Conservation (phyloP, 2,888 invertebrate genomes). For the Drosophila rubida region DNA sequence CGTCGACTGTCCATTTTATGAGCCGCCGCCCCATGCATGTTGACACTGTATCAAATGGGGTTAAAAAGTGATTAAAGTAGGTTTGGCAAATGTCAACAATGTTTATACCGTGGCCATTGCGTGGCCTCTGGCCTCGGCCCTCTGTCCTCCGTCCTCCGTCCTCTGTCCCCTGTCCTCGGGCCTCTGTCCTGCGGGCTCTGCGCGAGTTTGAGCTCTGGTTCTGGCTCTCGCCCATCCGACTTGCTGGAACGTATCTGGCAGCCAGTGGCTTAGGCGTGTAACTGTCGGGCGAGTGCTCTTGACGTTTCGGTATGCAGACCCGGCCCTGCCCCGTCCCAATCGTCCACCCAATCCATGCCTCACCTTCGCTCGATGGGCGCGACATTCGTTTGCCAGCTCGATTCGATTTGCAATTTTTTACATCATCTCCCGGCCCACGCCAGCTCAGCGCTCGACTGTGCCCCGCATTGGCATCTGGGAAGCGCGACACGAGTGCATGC, state of each 20-base stretch:
- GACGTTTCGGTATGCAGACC: slow-evolving; percentile 73
- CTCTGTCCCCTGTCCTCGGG: too few relatives aligned
- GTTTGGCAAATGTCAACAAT: slow-evolving; percentile 83
- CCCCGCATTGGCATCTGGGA: background rate
- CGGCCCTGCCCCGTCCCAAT: background rate
- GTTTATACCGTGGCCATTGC: slow-evolving; percentile 74
- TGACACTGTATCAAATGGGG: slow-evolving; percentile 84
- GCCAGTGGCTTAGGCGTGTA: slow-evolving; percentile 67
- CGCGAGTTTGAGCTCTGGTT: background rate
- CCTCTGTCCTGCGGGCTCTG: slow-evolving; percentile 32
- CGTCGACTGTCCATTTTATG: slow-evolving; percentile 73
- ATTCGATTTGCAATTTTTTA: slow-evolving; percentile 80
- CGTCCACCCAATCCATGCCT: background rate
- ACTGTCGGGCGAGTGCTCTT: slow-evolving; percentile 76
- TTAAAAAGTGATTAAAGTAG: slow-evolving; percentile 84
- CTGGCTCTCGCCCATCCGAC: too few relatives aligned
- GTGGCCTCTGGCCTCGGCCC: too few relatives aligned
- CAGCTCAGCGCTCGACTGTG: background rate
- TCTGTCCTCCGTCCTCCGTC: too few relatives aligned
- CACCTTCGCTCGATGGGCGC: slow-evolving; percentile 40
- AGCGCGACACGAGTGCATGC: slow-evolving; percentile 10
- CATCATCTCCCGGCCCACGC: slow-evolving; percentile 29
- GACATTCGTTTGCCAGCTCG: slow-evolving; percentile 60
- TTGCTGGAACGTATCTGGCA: slow-evolving; percentile 19
- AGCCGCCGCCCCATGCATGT: slow-evolving; percentile 73